These are phyloP conservation scores for Equus przewalskii DNA, from an alignment of 2,113 vertebrate genomes.

Conservation along the genomic window DNA sequence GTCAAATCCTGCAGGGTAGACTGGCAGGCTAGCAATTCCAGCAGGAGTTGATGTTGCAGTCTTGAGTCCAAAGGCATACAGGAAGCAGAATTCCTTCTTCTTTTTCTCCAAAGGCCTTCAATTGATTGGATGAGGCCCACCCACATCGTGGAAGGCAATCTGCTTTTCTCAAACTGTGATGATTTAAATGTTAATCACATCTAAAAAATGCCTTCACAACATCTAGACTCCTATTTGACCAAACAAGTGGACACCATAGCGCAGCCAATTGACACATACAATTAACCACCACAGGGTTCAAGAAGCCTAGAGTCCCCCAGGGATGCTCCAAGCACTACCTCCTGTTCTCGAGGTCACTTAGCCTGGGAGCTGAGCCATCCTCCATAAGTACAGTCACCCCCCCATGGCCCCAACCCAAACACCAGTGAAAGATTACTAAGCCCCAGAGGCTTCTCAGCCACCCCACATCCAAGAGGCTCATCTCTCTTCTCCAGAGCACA, in stretches of 20 bases:
- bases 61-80: neutral
- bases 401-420: neutral
- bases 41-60: neutral
- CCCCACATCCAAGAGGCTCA: neutral
- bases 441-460: neutral
- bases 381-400: neutral
- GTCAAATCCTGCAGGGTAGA: neutral
- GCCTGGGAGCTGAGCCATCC: neutral
- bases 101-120: slow-evolving; percentile 22
- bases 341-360: neutral
- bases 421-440: neutral
- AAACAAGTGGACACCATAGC: neutral
- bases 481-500: neutral
- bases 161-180: neutral
- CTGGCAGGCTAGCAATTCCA: neutral
- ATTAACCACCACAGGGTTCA: neutral
- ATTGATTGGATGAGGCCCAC: neutral
- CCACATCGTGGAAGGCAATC: neutral
- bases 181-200: neutral
- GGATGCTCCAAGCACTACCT: neutral
- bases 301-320: neutral
- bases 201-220: neutral
- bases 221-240: neutral
- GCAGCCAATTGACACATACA: neutral
- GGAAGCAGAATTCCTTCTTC: neutral